Percentiles rank a stretch among this genome's conserved stretches.
Conservation (phyloP, 1,140 invertebrate genomes). For the Heliothis virescens region DNA sequence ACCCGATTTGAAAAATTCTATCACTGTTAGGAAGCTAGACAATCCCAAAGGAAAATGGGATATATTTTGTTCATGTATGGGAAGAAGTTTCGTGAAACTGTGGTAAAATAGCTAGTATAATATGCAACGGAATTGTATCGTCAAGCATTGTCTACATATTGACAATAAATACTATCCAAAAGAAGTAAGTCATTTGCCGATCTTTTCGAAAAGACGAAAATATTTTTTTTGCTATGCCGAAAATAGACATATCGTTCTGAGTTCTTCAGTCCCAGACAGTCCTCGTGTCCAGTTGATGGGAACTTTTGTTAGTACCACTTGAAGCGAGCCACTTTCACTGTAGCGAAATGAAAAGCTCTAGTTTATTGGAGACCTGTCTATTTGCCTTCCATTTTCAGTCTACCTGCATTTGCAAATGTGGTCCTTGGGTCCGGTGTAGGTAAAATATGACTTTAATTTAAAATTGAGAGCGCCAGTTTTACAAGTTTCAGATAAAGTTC, state of each 20-base stretch:
- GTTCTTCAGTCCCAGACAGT: neutral
- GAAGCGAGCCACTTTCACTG: slow-evolving; percentile 2
- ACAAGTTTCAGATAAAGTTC: too few relatives aligned
- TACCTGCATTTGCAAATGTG: slow-evolving; percentile 1
- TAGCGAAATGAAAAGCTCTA: slow-evolving; percentile 37
- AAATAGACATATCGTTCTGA: neutral
- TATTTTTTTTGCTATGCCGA: neutral
- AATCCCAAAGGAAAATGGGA: too few relatives aligned
- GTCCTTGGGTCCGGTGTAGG: neutral
- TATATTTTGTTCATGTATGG: too few relatives aligned
- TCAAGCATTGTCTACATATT: too few relatives aligned
- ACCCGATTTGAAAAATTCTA: too few relatives aligned
- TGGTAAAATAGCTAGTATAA: too few relatives aligned
- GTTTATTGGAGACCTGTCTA: slow-evolving; percentile 10
- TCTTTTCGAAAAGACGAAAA: too few relatives aligned
- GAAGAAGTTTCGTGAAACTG: too few relatives aligned
- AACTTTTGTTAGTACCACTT: slow-evolving; percentile 46
- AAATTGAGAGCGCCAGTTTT: neutral
- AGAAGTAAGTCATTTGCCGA: too few relatives aligned
- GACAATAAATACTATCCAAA: too few relatives aligned
- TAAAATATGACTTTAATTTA: neutral
- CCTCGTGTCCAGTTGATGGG: slow-evolving; percentile 36
- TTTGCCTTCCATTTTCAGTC: slow-evolving; percentile 33
- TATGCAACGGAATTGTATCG: too few relatives aligned
- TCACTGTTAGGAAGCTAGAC: too few relatives aligned